Evolutionary conservation across 2,797 vertebrate genomes (phyloP).

Genomic region (Syngnathus acus): DNA sequence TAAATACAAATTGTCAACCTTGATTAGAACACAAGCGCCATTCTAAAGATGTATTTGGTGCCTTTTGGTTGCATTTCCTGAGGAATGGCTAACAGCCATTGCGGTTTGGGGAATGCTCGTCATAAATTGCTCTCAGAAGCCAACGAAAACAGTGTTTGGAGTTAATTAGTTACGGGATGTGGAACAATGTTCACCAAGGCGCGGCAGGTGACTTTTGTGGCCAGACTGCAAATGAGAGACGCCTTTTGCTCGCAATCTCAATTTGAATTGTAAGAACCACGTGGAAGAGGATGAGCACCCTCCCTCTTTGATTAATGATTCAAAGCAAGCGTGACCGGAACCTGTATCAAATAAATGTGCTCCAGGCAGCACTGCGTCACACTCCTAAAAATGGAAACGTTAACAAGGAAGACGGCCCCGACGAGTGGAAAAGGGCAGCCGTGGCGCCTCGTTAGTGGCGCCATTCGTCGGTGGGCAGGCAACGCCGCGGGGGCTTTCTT

Average conservation of each 20-base stretch:
- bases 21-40: background rate
- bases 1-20: background rate
- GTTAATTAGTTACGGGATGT: constrained; percentile 42
- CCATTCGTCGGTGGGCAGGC: constrained; percentile 39
- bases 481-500: constrained; percentile 26
- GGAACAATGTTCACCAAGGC: constrained; percentile 25
- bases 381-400: constrained; percentile 36
- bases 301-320: constrained; percentile 31
- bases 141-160: background rate
- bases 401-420: constrained; percentile 18
- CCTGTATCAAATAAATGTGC: constrained; percentile 21
- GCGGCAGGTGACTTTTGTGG: background rate
- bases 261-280: too few relatives aligned
- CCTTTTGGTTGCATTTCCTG: background rate
- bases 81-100: background rate
- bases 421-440: constrained; percentile 39
- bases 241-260: too few relatives aligned
- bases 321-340: constrained; percentile 21
- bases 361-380: constrained; percentile 15
- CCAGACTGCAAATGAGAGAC: background rate
- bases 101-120: background rate
- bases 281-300: background rate
- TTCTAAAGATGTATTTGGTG: background rate
- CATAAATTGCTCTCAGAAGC: too few relatives aligned
- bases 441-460: constrained; percentile 51